Evolutionary conservation across 2,797 vertebrate species (phyloP).

Genomic region (Neopelma chrysocephalum): DNA sequence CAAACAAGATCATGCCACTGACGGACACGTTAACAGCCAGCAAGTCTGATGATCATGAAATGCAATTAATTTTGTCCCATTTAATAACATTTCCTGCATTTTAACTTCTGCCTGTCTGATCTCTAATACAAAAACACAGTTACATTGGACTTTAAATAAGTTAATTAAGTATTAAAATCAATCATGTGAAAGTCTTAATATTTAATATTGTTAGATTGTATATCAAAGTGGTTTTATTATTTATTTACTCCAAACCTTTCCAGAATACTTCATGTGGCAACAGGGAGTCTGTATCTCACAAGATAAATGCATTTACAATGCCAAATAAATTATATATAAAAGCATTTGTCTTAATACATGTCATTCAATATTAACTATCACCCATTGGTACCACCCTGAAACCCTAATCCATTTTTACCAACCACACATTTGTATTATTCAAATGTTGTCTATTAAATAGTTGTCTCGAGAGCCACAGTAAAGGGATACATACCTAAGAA

Average conservation of each 20-base stretch:
- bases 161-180: conserved; percentile 94
- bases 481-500: conserved; percentile 65
- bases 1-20: conserved; percentile 48
- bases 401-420: conserved; percentile 78
- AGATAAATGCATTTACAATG: conserved; percentile 87
- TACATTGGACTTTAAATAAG: conserved; percentile 75
- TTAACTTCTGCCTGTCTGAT: conserved; percentile 65
- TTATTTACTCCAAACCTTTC: conserved; percentile 91
- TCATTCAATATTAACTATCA: conserved; percentile 88
- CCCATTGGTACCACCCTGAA: conserved; percentile 79
- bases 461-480: conserved; percentile 58
- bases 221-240: conserved; percentile 89
- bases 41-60: conserved; percentile 30
- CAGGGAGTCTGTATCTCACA: conserved; percentile 89
- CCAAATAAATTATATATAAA: conserved; percentile 94
- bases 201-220: conserved; percentile 96
- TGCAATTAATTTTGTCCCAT: conserved; percentile 63
- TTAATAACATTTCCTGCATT: conserved; percentile 64
- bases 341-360: conserved; percentile 93
- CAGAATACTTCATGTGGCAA: conserved; percentile 83
- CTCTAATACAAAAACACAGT: conserved; percentile 67
- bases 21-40: conserved; percentile 55
- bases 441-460: conserved; percentile 75
- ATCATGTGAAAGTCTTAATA: conserved; percentile 96
- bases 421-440: conserved; percentile 74